Evolutionary conservation across 2,113 vertebrate species (phyloP).

Genomic region (Chlamydotis undulata): DNA sequence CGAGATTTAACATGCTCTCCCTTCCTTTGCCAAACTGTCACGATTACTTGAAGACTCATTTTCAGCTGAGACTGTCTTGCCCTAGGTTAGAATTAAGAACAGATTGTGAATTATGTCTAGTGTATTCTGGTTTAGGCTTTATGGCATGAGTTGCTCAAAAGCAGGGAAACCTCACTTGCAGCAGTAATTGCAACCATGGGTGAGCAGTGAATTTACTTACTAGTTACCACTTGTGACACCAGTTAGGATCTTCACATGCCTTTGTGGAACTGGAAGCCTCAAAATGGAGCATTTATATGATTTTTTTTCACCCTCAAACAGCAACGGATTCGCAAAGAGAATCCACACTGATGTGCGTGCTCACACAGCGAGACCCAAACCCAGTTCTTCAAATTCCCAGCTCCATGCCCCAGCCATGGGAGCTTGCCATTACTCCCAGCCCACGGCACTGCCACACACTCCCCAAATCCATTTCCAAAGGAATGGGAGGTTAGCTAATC

Average conservation of each 20-base stretch:
- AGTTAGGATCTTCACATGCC: background rate
- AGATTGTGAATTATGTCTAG: background rate
- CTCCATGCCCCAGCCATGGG: rapidly evolving
- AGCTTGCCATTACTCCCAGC: background rate
- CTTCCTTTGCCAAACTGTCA: background rate
- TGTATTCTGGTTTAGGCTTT: background rate
- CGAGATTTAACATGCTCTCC: background rate
- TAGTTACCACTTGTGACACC: background rate
- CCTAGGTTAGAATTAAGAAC: background rate
- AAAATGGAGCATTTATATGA: background rate
- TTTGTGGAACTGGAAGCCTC: background rate
- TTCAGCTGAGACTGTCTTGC: background rate
- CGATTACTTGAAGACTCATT: background rate
- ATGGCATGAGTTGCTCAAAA: background rate
- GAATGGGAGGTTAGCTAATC: background rate
- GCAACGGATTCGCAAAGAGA: background rate
- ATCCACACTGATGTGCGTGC: rapidly evolving
- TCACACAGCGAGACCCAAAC: background rate
- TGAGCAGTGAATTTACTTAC: background rate
- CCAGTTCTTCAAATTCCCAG: background rate
- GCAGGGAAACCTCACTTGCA: background rate
- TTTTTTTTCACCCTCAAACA: background rate
- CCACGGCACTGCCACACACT: rapidly evolving
- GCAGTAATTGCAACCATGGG: background rate
- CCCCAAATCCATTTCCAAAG: background rate